These are phyloP conservation scores for Pimephales promelas DNA, from an alignment of 2,113 vertebrate species.

Conservation along the genomic window DNA sequence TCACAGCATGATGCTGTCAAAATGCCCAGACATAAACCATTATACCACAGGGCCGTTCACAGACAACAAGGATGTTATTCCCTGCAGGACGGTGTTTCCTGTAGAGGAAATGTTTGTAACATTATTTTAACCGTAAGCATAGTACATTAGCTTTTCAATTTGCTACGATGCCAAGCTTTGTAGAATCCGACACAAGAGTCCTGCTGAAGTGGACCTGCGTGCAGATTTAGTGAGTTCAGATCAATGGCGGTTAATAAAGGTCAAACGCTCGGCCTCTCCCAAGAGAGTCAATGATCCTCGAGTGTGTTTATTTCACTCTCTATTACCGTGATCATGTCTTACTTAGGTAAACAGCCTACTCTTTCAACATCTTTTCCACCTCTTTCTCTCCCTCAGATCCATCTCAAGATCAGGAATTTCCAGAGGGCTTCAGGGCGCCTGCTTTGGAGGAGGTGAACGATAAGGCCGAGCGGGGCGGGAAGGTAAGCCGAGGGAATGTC, in stretches of 20 bases:
- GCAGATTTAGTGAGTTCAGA: constrained; percentile 38
- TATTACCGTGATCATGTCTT: background rate
- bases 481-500: constrained; percentile 46
- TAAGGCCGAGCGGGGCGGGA: constrained; percentile 26
- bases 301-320: constrained; percentile 4
- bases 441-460: constrained; percentile 32
- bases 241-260: constrained; percentile 46
- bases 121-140: background rate
- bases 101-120: background rate
- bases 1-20: constrained; percentile 21
- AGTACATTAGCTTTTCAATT: background rate
- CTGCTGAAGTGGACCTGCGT: constrained; percentile 22
- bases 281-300: background rate
- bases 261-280: constrained; percentile 8
- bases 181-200: background rate
- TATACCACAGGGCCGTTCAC: background rate
- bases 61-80: background rate
- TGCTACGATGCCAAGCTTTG: background rate
- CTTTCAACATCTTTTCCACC: constrained; percentile 27
- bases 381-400: constrained; percentile 45
- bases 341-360: background rate
- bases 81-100: background rate
- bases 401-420: constrained; percentile 37
- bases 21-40: constrained; percentile 18
- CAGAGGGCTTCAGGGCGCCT: constrained; percentile 4